These are phyloP conservation scores for Tragelaphus strepsiceros DNA, from an alignment of 2,113 vertebrate genomes.

Conservation along the genomic window DNA sequence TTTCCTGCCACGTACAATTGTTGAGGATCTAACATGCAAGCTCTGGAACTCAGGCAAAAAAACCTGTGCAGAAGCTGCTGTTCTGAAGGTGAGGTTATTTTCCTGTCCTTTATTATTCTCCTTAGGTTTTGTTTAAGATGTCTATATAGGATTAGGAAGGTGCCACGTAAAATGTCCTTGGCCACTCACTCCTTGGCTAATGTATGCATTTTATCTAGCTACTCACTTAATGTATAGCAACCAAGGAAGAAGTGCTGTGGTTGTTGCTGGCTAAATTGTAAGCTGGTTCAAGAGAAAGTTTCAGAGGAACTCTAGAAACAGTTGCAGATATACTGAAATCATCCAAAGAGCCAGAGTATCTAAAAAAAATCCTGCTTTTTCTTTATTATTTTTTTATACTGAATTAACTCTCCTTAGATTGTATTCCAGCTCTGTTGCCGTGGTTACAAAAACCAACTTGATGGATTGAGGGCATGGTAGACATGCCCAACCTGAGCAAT, in stretches of 20 bases:
- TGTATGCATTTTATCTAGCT: neutral
- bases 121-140: neutral
- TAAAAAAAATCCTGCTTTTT: neutral
- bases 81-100: neutral
- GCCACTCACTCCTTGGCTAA: neutral
- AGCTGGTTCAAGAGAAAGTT: neutral
- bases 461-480: neutral
- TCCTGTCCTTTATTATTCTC: neutral
- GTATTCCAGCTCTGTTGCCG: neutral
- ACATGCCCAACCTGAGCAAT: neutral
- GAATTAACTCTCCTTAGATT: neutral
- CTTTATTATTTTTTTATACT: neutral
- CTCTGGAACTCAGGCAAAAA: neutral
- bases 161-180: neutral
- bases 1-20: neutral
- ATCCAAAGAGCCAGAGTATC: neutral
- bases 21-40: neutral
- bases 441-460: neutral
- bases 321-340: neutral
- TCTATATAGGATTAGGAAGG: neutral
- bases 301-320: neutral
- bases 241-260: neutral
- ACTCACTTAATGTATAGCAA: neutral
- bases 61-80: neutral
- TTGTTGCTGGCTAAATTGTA: neutral